Evolutionary conservation across 2,888 invertebrate genomes (phyloP).

Genomic region (Synanthedon tipuliformis): DNA sequence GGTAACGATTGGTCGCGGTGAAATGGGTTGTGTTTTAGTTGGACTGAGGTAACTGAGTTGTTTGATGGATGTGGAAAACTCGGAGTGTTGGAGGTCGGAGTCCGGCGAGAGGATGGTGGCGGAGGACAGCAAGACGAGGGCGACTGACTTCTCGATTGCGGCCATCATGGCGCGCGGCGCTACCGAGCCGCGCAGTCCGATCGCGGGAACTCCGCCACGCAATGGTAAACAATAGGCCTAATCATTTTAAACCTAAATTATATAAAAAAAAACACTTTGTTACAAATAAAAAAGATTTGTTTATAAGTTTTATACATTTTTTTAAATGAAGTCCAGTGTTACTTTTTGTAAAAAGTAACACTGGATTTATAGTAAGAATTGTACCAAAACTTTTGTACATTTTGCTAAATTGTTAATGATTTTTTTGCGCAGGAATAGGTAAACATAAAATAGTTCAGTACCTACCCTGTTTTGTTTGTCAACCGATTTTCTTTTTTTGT

Average conservation of each 20-base stretch:
- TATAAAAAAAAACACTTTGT: no score
- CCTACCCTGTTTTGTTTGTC: no score
- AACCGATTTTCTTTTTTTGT: no score
- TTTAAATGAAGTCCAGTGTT: no score
- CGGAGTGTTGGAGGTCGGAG: slow-evolving; percentile 50
- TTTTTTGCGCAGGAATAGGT: no score
- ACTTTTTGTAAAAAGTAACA: no score
- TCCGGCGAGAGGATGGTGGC: slow-evolving; percentile 58
- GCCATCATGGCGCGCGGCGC: slow-evolving; percentile 88
- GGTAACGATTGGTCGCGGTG: slow-evolving; percentile 47
- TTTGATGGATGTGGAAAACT: slow-evolving; percentile 65
- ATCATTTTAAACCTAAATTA: slow-evolving; percentile 2
- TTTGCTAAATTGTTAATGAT: no score
- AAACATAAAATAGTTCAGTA: no score
- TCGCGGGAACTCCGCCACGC: slow-evolving; percentile 52
- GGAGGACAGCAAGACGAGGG: slow-evolving; percentile 66
- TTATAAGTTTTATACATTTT: no score
- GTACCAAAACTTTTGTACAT: no score
- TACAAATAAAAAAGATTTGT: no score
- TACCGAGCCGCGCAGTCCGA: slow-evolving; percentile 57
- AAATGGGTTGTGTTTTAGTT: slow-evolving; percentile 19
- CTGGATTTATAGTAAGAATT: no score
- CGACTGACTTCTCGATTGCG: slow-evolving; percentile 96
- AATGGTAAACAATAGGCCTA: slow-evolving; percentile 51
- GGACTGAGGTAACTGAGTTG: slow-evolving; percentile 26